These are phyloP conservation scores for Cheilosia variabilis DNA, from an alignment of 2,888 invertebrate genomes.

Conservation along the genomic window DNA sequence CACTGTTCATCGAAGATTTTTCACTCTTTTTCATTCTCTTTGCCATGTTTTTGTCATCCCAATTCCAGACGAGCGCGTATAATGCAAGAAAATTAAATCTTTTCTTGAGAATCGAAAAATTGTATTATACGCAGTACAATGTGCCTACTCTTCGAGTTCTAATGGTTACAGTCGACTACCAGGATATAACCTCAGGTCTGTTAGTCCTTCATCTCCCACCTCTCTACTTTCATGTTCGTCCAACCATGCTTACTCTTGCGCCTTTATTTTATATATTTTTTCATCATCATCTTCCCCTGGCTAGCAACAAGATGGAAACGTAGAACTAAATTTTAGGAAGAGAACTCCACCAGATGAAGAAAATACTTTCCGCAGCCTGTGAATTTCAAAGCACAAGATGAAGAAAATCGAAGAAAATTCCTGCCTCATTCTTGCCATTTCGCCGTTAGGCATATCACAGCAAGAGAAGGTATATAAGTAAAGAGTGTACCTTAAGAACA, in stretches of 20 bases:
- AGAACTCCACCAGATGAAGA: constrained; percentile 12
- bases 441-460: constrained; percentile 69
- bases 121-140: constrained; percentile 68
- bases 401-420: constrained; percentile 57
- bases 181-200: constrained; percentile 66
- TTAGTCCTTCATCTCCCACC: constrained; percentile 53
- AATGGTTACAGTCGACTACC: constrained; percentile 55
- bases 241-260: constrained; percentile 42
- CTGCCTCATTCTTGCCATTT: constrained; percentile 58
- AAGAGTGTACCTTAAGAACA: constrained; percentile 60
- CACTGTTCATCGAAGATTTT: constrained; percentile 37
- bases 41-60: constrained; percentile 34
- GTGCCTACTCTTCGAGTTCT: constrained; percentile 50
- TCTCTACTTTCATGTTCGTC: constrained; percentile 22
- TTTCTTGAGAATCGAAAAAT: constrained; percentile 57
- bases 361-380: constrained; percentile 13
- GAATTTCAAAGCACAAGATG: constrained; percentile 45
- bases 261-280: constrained; percentile 1
- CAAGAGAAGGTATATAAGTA: constrained; percentile 42
- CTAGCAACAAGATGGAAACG: constrained; percentile 27
- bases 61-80: constrained; percentile 69
- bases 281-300: constrained; percentile 23
- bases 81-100: constrained; percentile 73
- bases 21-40: neutral
- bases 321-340: constrained; percentile 35